Evolutionary conservation across 2,888 invertebrate species (phyloP).

Genomic region (Heliothis peltigera): DNA sequence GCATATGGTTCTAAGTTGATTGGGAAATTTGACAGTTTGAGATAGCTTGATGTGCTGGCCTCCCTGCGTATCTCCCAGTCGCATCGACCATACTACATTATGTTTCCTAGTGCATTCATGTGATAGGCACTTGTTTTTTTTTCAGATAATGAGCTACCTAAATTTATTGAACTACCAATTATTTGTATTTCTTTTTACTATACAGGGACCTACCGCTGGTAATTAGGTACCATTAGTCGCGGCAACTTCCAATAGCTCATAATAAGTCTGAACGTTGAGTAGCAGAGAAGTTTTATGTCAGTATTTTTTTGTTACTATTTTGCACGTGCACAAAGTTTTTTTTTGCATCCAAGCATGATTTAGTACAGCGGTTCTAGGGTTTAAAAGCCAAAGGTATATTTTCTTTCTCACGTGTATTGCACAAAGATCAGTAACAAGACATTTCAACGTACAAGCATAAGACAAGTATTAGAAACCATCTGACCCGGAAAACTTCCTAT

Average conservation of each 20-base stretch:
- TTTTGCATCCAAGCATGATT: slow-evolving; percentile 19
- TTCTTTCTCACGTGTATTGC: not conserved
- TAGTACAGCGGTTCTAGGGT: not conserved
- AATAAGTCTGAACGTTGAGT: slow-evolving; percentile 39
- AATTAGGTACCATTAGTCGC: slow-evolving; percentile 46
- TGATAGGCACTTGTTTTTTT: no score
- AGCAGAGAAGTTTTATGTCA: slow-evolving; percentile 50
- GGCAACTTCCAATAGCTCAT: slow-evolving; percentile 37
- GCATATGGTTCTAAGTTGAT: no score
- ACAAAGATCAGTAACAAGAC: no score
- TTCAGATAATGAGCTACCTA: no score
- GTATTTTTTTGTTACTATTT: slow-evolving; percentile 22
- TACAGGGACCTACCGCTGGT: slow-evolving; percentile 47
- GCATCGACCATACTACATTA: no score
- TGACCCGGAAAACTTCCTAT: no score
- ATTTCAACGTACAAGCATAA: no score
- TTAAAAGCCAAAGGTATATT: not conserved
- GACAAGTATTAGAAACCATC: no score
- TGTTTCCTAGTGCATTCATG: no score
- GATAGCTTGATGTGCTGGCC: no score
- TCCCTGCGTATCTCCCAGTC: no score
- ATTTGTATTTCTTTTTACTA: slow-evolving; percentile 24
- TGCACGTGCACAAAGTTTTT: slow-evolving; percentile 14
- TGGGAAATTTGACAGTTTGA: no score
- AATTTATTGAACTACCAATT: not conserved